phyloP scores from a whole-genome alignment of 1,140 invertebrate species.

The Drosophila takahashii region DNA sequence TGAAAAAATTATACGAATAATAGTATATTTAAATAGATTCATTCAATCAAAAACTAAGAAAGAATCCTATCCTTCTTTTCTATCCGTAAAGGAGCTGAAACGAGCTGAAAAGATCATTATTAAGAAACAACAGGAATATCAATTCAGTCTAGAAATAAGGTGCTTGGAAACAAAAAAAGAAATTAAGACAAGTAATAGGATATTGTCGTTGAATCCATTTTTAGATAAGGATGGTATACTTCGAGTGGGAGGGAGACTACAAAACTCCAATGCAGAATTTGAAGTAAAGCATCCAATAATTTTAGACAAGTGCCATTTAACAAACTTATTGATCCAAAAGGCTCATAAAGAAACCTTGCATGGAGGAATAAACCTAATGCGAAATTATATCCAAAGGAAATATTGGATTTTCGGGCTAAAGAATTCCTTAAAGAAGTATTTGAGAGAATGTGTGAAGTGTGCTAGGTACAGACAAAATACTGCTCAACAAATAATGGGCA shows the following conservation, averaged over 20 bases:
- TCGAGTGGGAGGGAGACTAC: conserved; percentile 2
- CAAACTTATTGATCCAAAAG: too few species aligned
- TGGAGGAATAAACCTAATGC: too few species aligned
- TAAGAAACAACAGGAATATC: conserved; percentile 6
- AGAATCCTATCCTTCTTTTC: background rate
- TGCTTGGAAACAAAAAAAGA: conserved; percentile 7
- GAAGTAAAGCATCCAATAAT: too few species aligned
- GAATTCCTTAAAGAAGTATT: too few species aligned
- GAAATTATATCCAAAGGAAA: too few species aligned
- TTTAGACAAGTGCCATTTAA: too few species aligned
- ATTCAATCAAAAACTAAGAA: conserved; percentile 1
- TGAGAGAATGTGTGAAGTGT: background rate
- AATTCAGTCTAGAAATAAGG: background rate
- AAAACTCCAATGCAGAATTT: conserved; percentile 7
- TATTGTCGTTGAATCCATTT: conserved; percentile 9
- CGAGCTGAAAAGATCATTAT: background rate
- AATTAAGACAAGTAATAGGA: conserved; percentile 7
- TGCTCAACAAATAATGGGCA: conserved; percentile 7
- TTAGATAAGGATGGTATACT: conserved; percentile 3
- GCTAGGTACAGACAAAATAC: conserved; percentile 6
- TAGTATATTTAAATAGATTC: conserved; percentile 4
- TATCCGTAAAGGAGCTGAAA: background rate
- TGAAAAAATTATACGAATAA: background rate
- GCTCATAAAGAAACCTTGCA: too few species aligned
- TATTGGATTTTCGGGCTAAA: too few species aligned